These are phyloP conservation scores for Columba livia DNA, from an alignment of 2,113 vertebrate species.

Conservation along the genomic window DNA sequence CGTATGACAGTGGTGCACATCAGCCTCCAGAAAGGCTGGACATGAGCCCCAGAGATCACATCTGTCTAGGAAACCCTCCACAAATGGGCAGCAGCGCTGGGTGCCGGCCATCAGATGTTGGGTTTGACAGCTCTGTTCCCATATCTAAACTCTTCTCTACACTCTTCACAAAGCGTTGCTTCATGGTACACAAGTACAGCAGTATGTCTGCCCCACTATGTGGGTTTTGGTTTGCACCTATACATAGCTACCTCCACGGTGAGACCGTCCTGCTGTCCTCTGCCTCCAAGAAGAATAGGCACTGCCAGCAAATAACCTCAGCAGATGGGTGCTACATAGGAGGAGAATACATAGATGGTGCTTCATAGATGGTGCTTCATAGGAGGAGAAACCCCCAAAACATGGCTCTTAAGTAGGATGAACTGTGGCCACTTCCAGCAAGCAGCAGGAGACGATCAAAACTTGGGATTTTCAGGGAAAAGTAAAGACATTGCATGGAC, in stretches of 20 bases:
- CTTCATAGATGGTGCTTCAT: no score
- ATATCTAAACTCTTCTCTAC: not conserved
- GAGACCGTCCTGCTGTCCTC: not conserved
- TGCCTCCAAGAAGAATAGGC: not conserved
- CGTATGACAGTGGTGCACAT: fast-evolving
- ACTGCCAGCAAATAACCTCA: not conserved
- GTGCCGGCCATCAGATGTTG: not conserved
- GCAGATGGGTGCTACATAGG: not conserved
- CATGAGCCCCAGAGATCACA: not conserved
- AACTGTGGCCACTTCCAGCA: not conserved
- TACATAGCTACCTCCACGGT: fast-evolving
- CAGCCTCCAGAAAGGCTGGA: not conserved
- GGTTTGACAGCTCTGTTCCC: not conserved
- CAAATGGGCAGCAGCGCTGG: not conserved
- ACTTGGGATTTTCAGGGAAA: not conserved
- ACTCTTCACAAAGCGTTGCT: not conserved
- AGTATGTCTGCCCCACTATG: fast-evolving
- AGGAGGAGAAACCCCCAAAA: not conserved
- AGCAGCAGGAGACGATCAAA: not conserved
- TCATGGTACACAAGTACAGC: not conserved
- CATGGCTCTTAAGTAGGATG: not conserved
- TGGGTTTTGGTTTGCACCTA: not conserved
- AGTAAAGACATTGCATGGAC: not conserved
- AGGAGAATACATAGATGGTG: no score
- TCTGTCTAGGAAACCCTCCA: not conserved